Base-by-base conservation (phyloP, 2,113 vertebrate species). In the Pseudopodoces humilis region DNA sequence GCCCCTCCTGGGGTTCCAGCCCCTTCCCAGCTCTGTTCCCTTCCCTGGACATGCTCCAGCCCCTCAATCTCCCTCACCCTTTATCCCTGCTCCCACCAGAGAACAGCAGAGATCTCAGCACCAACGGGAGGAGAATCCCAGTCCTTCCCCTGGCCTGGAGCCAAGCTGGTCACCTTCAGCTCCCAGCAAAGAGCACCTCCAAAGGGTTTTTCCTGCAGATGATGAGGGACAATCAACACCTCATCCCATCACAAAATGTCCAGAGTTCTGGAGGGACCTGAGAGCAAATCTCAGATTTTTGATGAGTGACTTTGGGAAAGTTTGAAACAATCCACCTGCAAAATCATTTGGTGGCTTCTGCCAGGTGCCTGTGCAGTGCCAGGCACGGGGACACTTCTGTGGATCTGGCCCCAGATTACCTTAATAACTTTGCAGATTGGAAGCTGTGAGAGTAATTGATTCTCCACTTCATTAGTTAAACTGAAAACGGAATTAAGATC, bases 391-490 rank as follows among this genome's bases (percentile, higher is more conserved):
- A 92, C 53, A 69, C 53, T 41, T n/a, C 77, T 33, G 58, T 41
- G 77, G 63, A 64, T 77, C 79, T 47, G 83, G 93, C 83, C 81
- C 83, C 77, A 70, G 93, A 91, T 94, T 89, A 84, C 93, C 68
- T 89, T 53, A 49, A 86, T 81, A 89, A 84, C 91, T 92, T 55
- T 77, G 76, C 92, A 89, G 86, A 81, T 86, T 88, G 72, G 91
- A 88, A 96, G 91, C 91, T 92, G 77, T 86, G 95, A 91, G 83
- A 78, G 84, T 95, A 95, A 95, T 93, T 96, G 96, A 92, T 93
- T 96, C 95, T 68, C 94, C 79, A 91, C 79, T 96, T 96, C 92
- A 88, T 95, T 95, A 94, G 87, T 90, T 79, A 88, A 95, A 95
- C 92, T 92, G 90, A 90, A 96, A 94, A 88, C 85, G 79, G 90